These are phyloP conservation scores for Tachyglossus aculeatus DNA, from an alignment of 2,797 vertebrate species.

Conservation along the genomic window DNA sequence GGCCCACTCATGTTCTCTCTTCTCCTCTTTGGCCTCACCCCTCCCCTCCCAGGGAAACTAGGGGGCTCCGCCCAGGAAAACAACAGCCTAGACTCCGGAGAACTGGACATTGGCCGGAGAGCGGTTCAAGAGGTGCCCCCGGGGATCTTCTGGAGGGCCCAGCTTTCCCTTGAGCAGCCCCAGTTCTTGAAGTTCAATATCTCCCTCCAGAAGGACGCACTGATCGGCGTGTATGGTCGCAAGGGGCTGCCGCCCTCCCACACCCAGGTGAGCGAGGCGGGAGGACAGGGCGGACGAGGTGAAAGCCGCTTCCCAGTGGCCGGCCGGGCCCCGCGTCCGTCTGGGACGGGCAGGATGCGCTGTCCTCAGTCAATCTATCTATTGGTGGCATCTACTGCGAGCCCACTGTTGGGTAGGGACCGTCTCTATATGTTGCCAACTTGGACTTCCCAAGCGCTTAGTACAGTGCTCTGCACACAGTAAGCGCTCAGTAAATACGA, in stretches of 20 bases:
- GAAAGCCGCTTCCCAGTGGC: too few relatives aligned
- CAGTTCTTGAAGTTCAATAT: slow-evolving; percentile 99
- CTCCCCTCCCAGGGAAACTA: slow-evolving; percentile 81
- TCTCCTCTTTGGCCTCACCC: slow-evolving; percentile 27
- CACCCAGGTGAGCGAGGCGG: slow-evolving; percentile 85
- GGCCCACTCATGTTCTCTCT: too few relatives aligned
- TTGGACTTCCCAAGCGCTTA: too few relatives aligned
- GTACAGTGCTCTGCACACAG: too few relatives aligned
- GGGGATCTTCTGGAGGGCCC: slow-evolving; percentile 95
- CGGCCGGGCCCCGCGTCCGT: too few relatives aligned
- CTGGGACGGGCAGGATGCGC: too few relatives aligned
- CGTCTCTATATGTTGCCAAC: too few relatives aligned
- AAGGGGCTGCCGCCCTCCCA: slow-evolving; percentile 96
- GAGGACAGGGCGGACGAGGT: background rate
- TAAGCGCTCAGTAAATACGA: too few relatives aligned
- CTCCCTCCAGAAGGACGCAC: slow-evolving; percentile 95
- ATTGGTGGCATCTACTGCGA: too few relatives aligned
- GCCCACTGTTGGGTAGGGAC: too few relatives aligned
- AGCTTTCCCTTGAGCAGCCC: slow-evolving; percentile 89
- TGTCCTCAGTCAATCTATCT: too few relatives aligned
- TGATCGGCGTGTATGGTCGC: slow-evolving; percentile 96
- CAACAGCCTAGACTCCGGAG: slow-evolving; percentile 93
- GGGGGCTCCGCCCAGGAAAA: slow-evolving; percentile 88
- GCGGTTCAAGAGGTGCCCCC: slow-evolving; percentile 88
- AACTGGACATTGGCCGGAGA: slow-evolving; percentile 90